Percentiles rank a stretch among this genome's conserved stretches.
Evolutionary conservation across 2,888 invertebrate species (phyloP).

Genomic region (Chloroclysta siterata): DNA sequence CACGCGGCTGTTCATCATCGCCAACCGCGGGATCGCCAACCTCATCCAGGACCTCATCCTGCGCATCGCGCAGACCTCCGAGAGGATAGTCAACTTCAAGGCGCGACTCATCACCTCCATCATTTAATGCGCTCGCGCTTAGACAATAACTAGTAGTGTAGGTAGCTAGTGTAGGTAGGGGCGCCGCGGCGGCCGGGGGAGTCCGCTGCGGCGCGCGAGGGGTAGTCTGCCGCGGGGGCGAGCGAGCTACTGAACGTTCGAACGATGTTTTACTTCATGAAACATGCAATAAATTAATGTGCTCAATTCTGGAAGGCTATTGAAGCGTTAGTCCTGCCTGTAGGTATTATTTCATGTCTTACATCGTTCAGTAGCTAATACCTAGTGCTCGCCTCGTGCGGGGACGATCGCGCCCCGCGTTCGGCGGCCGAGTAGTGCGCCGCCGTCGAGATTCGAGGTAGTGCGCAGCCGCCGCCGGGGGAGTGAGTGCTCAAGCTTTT

Average conservation of each 20-base stretch:
- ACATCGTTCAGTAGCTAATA: conserved; percentile 5
- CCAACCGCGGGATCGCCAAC: conserved; percentile 94
- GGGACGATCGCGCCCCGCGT: not conserved
- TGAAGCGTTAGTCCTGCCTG: no score
- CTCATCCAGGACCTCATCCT: conserved; percentile 94
- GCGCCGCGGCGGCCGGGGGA: conserved; percentile 16
- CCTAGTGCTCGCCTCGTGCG: no score
- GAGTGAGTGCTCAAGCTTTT: conserved; percentile 74
- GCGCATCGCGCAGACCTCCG: conserved; percentile 95
- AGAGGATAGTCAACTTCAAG: conserved; percentile 96
- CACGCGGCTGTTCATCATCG: conserved; percentile 93
- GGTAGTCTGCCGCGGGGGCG: conserved; percentile 1
- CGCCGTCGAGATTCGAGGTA: not conserved
- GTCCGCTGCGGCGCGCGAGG: conserved; percentile 9
- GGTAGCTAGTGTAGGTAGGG: conserved; percentile 22
- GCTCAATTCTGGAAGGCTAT: no score
- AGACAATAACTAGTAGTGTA: conserved; percentile 66
- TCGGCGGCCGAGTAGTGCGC: no score
- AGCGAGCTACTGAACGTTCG: conserved; percentile 12
- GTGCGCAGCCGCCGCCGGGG: conserved; percentile 15
- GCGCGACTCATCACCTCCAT: conserved; percentile 95
- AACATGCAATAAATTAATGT: no score
- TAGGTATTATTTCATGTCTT: no score
- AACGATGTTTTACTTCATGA: no score
- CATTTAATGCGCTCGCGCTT: conserved; percentile 86